A percentile compares a stretch with the other conserved stretches of the same genome.
These are phyloP conservation scores for Philotrypesis tridentata DNA, from an alignment of 1,140 invertebrate genomes.

Conservation along the genomic window DNA sequence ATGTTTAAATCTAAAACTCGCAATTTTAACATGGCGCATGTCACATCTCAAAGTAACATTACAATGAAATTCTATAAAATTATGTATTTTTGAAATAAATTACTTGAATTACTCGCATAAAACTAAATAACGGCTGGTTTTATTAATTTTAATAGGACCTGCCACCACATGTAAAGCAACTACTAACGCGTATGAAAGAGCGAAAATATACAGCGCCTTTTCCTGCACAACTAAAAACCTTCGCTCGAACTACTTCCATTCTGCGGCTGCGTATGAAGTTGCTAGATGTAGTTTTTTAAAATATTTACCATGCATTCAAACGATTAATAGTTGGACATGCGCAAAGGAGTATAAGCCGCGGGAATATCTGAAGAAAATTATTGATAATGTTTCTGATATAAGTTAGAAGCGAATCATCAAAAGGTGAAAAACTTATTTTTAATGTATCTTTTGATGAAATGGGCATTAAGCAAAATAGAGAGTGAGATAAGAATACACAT, in stretches of 20 bases:
- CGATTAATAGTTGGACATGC: background rate
- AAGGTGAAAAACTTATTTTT: slow-evolving; percentile 22
- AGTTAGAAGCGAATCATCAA: background rate
- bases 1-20: too few species aligned
- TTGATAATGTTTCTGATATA: background rate
- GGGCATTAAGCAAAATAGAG: slow-evolving; percentile 38
- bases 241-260: background rate
- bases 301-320: background rate
- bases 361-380: slow-evolving; percentile 2
- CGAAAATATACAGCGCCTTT: too few species aligned
- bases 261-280: background rate
- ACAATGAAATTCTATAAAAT: too few species aligned
- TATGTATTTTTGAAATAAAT: too few species aligned
- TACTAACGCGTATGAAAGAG: too few species aligned
- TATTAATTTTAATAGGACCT: too few species aligned
- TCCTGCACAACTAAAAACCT: background rate
- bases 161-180: too few species aligned
- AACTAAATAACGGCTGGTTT: too few species aligned
- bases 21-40: too few species aligned
- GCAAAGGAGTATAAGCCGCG: background rate
- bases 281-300: background rate
- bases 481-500: slow-evolving; percentile 12
- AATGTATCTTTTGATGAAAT: slow-evolving; percentile 50
- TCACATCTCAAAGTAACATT: too few species aligned
- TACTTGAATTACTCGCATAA: too few species aligned